Base-by-base conservation (phyloP, 2,888 invertebrate genomes). In the Imbricaverruca yamaguchii region DNA sequence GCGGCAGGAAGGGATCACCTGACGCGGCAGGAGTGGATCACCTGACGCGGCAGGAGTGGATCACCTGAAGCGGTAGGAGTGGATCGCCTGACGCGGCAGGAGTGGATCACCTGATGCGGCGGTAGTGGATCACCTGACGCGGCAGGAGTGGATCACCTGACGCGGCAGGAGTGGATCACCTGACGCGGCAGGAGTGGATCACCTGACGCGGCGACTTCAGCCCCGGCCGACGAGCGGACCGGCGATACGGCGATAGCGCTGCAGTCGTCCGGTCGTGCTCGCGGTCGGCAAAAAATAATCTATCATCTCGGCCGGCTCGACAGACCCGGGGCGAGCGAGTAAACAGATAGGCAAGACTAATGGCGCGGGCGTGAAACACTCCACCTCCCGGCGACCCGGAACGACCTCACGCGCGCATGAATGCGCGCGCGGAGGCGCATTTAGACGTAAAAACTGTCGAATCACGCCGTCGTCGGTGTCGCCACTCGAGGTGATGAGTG, bases 321-420 rank as follows among this genome's bases (percentile, higher is more conserved):
- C 65, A 1, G 7, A 23, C 23, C 2, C 23, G 0, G 23, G 61
- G 12, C 12, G 65, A 67, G 23, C 23, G 13, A 23, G 65, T 67
- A 67, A 67, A 67, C 65, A 67, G 65, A 67, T 67, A 67, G 11
- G 65, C 65, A 11, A 21, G 65, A 67, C 12, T 67, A 67, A 67
- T 67, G 23, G 65, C 23, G 10, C 9, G 2, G 9, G 23, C 23
- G 65, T 67, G 65, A 23, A 67, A 23, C 23, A 67, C 23, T 12
- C 23, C 65, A 67, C 65, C 65, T 67, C 65, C 10, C 13, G 65
- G 23, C 9, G 23, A 12, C 10, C 65, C 23, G 65, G 3, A 11
- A 9, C 65, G 65, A 67, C 61, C 61, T 61, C 61, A 18, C 23
- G 23, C 65, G 23, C 21, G 11, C 65, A 67, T 67, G 23, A 67